phyloP scores from a whole-genome alignment of 2,888 invertebrate species.

The Perdita meconis region DNA sequence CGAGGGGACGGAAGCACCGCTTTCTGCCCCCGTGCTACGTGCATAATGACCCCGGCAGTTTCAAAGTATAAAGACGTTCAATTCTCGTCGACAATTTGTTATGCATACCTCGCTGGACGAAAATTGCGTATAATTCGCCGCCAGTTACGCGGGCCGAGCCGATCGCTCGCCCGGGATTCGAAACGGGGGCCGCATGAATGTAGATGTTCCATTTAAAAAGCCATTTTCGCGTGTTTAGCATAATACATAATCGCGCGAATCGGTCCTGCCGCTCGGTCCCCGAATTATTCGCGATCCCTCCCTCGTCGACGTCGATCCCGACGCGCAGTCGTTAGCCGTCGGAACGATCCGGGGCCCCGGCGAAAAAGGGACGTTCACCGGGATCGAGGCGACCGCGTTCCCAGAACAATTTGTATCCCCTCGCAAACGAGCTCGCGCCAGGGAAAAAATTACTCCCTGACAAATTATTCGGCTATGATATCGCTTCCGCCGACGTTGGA shows the following conservation, averaged over 20 bases:
- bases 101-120: constrained; percentile 75
- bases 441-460: constrained; percentile 29
- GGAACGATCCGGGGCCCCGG: constrained; percentile 33
- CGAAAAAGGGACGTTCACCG: constrained; percentile 34
- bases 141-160: constrained; percentile 60
- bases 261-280: constrained; percentile 25
- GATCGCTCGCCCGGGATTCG: constrained; percentile 22
- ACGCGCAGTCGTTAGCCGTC: constrained; percentile 57
- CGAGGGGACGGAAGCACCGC: constrained; percentile 68
- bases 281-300: constrained; percentile 55
- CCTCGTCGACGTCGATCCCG: constrained; percentile 31
- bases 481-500: too few species aligned
- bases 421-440: constrained; percentile 55
- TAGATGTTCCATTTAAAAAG: constrained; percentile 83
- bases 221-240: constrained; percentile 82
- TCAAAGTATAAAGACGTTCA: constrained; percentile 76
- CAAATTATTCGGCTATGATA: constrained; percentile 20
- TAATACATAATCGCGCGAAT: constrained; percentile 77
- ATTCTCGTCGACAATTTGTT: constrained; percentile 74
- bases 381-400: constrained; percentile 60
- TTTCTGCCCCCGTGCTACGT: constrained; percentile 64
- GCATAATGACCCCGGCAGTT: constrained; percentile 58
- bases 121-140: constrained; percentile 79
- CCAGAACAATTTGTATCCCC: constrained; percentile 62
- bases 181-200: constrained; percentile 76